Percentiles rank a stretch among this genome's conserved stretches.
Conservation (phyloP, 2,113 vertebrate species). For the Ursus arctos region DNA sequence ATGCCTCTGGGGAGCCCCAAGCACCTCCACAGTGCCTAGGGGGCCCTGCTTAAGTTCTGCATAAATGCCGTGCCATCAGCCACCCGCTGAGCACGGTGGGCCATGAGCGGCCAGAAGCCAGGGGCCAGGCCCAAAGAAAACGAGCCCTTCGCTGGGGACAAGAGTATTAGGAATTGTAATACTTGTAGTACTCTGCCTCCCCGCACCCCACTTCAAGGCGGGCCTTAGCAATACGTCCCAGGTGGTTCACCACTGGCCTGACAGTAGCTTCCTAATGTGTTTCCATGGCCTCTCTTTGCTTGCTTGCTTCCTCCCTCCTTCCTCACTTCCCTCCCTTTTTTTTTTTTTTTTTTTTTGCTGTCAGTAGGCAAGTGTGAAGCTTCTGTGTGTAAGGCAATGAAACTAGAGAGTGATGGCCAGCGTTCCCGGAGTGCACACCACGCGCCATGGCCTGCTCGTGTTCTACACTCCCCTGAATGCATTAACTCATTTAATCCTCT, state of each 20-base stretch:
- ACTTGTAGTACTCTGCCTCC: background rate
- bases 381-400: background rate
- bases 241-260: background rate
- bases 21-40: too few species aligned
- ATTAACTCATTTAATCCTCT: background rate
- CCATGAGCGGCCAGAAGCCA: background rate
- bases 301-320: too few species aligned
- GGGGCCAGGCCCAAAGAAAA: background rate
- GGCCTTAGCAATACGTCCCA: background rate
- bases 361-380: background rate
- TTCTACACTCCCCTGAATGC: background rate
- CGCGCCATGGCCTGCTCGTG: background rate
- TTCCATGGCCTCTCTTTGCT: background rate
- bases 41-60: background rate
- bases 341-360: background rate
- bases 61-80: background rate
- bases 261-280: background rate
- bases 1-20: background rate
- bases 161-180: background rate
- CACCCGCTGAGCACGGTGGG: fast-evolving
- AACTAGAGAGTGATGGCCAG: background rate
- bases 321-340: background rate
- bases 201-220: background rate
- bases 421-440: fast-evolving
- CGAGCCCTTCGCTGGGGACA: background rate